Evolutionary conservation across 2,113 vertebrate genomes (phyloP).

Genomic region (Silurus meridionalis): DNA sequence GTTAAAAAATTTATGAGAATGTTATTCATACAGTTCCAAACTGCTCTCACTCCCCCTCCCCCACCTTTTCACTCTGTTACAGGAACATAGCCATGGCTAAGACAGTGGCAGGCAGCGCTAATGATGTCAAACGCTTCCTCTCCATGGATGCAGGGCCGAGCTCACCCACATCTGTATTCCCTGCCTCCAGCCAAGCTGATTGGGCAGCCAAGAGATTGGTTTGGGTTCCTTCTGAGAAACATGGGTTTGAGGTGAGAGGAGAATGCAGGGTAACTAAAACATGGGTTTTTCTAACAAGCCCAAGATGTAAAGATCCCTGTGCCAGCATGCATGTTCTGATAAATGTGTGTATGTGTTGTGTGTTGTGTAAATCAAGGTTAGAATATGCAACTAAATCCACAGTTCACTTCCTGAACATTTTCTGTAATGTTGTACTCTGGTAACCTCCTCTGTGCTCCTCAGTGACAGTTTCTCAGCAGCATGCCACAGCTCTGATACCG

Average conservation of each 20-base stretch:
- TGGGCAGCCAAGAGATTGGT: slow-evolving; percentile 80
- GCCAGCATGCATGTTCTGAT: background rate
- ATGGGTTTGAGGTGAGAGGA: slow-evolving; percentile 76
- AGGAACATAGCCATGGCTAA: slow-evolving; percentile 73
- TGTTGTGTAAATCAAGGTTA: background rate
- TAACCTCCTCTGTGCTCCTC: slow-evolving; percentile 26
- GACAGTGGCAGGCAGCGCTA: slow-evolving; percentile 66
- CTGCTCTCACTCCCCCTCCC: background rate
- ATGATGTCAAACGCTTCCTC: slow-evolving; percentile 75
- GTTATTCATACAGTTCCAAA: background rate
- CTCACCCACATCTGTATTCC: slow-evolving; percentile 66
- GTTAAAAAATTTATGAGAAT: background rate
- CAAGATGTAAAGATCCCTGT: background rate
- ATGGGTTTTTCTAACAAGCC: background rate
- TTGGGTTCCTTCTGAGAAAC: slow-evolving; percentile 81
- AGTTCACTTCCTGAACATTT: background rate
- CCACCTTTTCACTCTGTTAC: slow-evolving; percentile 24
- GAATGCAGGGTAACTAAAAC: background rate
- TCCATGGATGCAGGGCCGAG: slow-evolving; percentile 62
- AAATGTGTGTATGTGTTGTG: background rate
- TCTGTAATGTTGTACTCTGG: background rate
- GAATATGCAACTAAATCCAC: background rate
- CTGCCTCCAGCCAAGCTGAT: slow-evolving; percentile 77
- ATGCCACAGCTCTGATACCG: slow-evolving; percentile 58
- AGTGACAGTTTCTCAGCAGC: slow-evolving; percentile 11